Evolutionary conservation across 2,888 invertebrate genomes (phyloP).

Genomic region (Oscheius sp.): DNA sequence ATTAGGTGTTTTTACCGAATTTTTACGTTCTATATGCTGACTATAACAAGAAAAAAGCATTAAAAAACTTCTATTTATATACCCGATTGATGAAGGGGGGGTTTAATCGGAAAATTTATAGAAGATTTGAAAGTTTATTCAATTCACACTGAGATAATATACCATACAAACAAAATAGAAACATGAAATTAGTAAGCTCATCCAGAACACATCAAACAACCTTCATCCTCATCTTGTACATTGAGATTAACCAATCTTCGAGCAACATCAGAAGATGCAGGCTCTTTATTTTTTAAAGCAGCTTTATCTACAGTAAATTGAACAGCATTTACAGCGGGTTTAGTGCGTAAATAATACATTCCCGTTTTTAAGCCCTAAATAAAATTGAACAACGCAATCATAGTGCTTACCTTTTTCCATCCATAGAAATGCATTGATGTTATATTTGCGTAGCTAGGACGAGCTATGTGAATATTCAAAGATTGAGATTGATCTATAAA

Average conservation of each 20-base stretch:
- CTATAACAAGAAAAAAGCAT: too few relatives aligned
- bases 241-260: not conserved
- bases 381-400: not conserved
- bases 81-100: too few relatives aligned
- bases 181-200: too few relatives aligned
- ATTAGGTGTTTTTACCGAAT: too few relatives aligned
- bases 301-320: conserved; percentile 96
- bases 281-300: conserved; percentile 65
- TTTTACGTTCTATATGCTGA: too few relatives aligned
- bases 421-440: conserved; percentile 98
- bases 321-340: conserved; percentile 93
- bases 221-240: conserved; percentile 48
- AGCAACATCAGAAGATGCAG: conserved; percentile 6
- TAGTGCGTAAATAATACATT: conserved; percentile 96
- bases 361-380: conserved; percentile 91
- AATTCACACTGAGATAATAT: too few relatives aligned
- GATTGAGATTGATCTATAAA: conserved; percentile 99
- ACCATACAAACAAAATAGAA: too few relatives aligned
- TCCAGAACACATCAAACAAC: conserved; percentile 67
- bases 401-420: conserved; percentile 81
- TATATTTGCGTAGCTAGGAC: conserved; percentile 89
- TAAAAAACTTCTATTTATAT: too few relatives aligned
- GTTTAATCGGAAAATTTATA: too few relatives aligned
- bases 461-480: conserved; percentile 93
- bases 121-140: too few relatives aligned